Evolutionary conservation across 2,113 vertebrate genomes (phyloP).

Genomic region (Forbesichthys papilliferus): DNA sequence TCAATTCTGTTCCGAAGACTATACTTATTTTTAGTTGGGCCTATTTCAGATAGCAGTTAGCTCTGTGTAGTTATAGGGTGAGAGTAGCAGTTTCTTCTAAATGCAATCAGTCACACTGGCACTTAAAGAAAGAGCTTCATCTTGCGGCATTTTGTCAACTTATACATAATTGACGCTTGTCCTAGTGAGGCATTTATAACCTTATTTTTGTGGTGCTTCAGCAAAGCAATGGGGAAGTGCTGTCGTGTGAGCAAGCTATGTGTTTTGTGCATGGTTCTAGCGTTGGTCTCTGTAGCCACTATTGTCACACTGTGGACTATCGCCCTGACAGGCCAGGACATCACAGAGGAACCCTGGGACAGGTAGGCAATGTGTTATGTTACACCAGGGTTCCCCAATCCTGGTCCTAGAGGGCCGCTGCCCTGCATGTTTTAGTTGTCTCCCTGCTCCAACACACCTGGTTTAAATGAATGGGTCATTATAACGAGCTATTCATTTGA

Average conservation of each 20-base stretch:
- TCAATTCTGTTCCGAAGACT: too few species aligned
- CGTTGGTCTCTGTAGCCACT: constrained; percentile 70
- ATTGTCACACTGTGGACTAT: constrained; percentile 81
- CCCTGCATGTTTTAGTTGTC: too few species aligned
- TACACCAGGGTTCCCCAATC: too few species aligned
- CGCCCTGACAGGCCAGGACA: constrained; percentile 66
- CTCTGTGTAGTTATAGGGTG: background rate
- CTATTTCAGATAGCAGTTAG: too few species aligned
- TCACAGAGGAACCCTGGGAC: constrained; percentile 36
- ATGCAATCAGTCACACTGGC: background rate
- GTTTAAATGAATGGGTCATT: too few species aligned
- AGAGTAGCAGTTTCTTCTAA: background rate
- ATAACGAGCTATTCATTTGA: too few species aligned
- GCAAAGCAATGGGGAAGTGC: constrained; percentile 75
- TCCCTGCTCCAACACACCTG: too few species aligned
- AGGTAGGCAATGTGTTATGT: constrained; percentile 14
- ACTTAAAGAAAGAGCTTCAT: background rate
- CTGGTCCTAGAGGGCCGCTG: too few species aligned
- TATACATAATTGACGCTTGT: background rate
- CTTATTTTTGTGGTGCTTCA: background rate
- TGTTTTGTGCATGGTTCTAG: constrained; percentile 70
- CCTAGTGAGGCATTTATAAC: background rate
- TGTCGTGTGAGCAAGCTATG: constrained; percentile 81
- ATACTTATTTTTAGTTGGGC: too few species aligned
- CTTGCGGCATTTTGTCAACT: background rate